Base-by-base conservation (phyloP, 2,888 invertebrate genomes). In the Eubasilissa splendida region DNA sequence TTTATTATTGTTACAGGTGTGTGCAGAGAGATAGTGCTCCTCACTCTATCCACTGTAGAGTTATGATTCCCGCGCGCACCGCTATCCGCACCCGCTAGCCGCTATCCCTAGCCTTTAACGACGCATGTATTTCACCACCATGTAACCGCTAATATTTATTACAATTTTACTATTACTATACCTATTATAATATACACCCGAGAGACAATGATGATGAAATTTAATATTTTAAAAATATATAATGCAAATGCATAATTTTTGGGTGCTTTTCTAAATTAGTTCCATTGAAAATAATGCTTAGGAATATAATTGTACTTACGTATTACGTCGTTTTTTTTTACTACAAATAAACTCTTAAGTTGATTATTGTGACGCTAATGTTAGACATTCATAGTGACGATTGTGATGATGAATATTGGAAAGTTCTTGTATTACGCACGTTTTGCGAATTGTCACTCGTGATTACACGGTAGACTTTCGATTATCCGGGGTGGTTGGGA, bases 21-120 rank as follows among this genome's bases (percentile, higher is more conserved):
- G 85, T 91, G 90, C 87, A 91, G 91, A 80, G 91, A 89, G 86
- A 88, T 90, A 87, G 91, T 92, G 87, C 88, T 91, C 85, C 86
- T 91, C 86, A 92, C 92, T 75, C 91, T 93, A 86, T 92, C 92
- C 86, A 92, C 92, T 84, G 91, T 91, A 86, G 91, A 92, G 87
- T 94, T 94, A 89, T 90, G 91, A 90, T 80, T 77, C 33, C 50
- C 54, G 12, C 42, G 42, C 42, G 42, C 7, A 52, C 52, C 9
- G n/a, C 31, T 33, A 22, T 12, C 31, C n/a, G 71, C 58, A 31
- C 7, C 71, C 12, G 4, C 65, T 42, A 11, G 33, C n/a, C 58
- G 33, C 56, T 42, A 31, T 42, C 42, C 22, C 33, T 31, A 31
- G 22, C 58, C 71, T 33, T 33, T 42, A 65, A 33, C 22, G 60